A percentile compares a stretch with the other conserved stretches of the same genome.
Conservation (phyloP, 2,113 vertebrate species). For the Panthera uncia region DNA sequence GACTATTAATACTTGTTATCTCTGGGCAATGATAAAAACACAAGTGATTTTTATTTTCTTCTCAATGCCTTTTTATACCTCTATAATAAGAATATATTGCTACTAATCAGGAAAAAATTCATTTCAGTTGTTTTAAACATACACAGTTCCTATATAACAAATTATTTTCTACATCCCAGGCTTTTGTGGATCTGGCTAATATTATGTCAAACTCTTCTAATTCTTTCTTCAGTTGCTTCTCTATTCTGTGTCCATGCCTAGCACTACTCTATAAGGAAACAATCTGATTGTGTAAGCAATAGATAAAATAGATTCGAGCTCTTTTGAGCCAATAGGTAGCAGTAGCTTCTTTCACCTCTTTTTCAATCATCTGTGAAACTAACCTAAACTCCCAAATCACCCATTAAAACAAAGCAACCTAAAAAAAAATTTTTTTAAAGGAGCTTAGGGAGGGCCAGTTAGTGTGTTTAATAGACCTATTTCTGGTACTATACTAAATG, state of each 20-base stretch:
- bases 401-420: slow-evolving; percentile 26
- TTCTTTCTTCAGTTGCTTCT: not conserved
- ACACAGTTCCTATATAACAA: not conserved
- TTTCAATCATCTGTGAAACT: slow-evolving; percentile 10
- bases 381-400: not conserved
- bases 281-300: not conserved
- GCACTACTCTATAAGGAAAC: not conserved
- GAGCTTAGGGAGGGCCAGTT: not conserved
- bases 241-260: not conserved
- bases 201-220: not conserved
- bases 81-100: not conserved
- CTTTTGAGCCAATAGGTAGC: not conserved
- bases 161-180: not conserved
- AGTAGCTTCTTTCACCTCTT: not conserved
- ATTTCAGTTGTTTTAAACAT: slow-evolving; percentile 29
- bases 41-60: not conserved
- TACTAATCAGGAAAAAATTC: slow-evolving; percentile 3
- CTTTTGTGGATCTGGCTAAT: slow-evolving; percentile 6
- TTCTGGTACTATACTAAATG: not conserved
- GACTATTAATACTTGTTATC: slow-evolving; percentile 4
- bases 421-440: not conserved
- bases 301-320: not conserved
- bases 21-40: not conserved
- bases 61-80: slow-evolving; percentile 31
- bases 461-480: not conserved